phyloP scores from a whole-genome alignment of 2,113 vertebrate species.

The Mus pahari region DNA sequence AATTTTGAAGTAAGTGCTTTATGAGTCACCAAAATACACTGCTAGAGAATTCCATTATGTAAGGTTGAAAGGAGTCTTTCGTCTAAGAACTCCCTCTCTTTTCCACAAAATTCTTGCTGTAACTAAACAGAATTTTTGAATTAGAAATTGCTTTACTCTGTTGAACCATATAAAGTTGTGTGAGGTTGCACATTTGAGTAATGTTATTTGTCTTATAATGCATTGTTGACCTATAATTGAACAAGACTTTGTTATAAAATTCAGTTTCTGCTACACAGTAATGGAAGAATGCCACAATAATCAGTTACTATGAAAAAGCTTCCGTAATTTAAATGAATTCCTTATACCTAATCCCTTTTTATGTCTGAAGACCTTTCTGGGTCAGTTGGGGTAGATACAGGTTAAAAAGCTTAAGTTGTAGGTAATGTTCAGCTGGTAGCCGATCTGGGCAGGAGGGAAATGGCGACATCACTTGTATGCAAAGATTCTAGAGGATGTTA shows the following conservation, averaged over 20 bases:
- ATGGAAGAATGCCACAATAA: not conserved
- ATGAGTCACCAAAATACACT: not conserved
- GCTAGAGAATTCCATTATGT: not conserved
- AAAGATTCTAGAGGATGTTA: not conserved
- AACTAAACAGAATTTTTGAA: not conserved
- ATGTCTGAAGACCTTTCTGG: not conserved
- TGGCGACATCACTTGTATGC: fast-evolving
- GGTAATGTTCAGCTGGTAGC: fast-evolving
- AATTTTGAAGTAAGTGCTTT: slow-evolving; percentile 52
- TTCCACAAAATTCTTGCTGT: not conserved
- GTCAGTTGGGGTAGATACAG: not conserved
- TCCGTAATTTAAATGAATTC: not conserved
- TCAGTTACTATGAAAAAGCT: not conserved
- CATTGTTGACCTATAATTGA: not conserved
- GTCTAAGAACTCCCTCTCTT: not conserved
- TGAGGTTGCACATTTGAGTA: not conserved
- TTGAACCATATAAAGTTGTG: not conserved
- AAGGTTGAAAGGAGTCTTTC: not conserved
- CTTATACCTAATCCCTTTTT: not conserved
- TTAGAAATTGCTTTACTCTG: not conserved
- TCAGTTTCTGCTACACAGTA: not conserved
- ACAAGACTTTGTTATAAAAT: not conserved
- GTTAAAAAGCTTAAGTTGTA: fast-evolving
- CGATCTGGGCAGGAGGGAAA: not conserved
- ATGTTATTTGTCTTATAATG: not conserved